Conservation (phyloP, 1,140 invertebrate species). For the Chelonus insularis region DNA sequence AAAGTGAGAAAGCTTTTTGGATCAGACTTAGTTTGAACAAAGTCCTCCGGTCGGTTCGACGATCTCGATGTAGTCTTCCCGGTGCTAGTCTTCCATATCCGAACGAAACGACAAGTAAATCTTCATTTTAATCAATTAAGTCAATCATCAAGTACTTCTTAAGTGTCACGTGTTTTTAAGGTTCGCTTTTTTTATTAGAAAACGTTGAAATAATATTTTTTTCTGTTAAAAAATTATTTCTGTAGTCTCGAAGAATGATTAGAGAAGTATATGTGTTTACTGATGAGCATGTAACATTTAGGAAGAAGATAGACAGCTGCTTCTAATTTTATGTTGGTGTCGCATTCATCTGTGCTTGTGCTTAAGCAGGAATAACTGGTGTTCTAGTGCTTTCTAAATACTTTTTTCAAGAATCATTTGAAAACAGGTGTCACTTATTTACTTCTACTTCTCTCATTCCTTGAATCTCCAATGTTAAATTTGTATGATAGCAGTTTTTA, state of each 20-base stretch:
- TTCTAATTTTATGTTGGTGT: conserved; percentile 30
- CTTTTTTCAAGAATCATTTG: conserved; percentile 15
- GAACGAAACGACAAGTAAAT: conserved; percentile 1
- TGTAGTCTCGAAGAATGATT: too few relatives aligned
- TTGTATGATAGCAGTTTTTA: too few relatives aligned
- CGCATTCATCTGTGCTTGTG: conserved; percentile 15
- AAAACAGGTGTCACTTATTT: conserved; percentile 15
- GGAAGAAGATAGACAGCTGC: conserved; percentile 31
- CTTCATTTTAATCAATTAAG: not conserved
- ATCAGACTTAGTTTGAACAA: conserved; percentile 33
- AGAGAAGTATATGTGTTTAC: not conserved
- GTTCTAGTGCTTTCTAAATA: conserved; percentile 7
- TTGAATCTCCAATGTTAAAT: too few relatives aligned
- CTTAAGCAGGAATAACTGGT: conserved; percentile 13
- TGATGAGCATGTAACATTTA: conserved; percentile 15
- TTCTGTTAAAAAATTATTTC: too few relatives aligned
- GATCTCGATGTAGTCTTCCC: conserved; percentile 40
- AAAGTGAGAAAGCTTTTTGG: conserved; percentile 22
- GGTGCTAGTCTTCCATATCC: conserved; percentile 28
- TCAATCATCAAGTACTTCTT: not conserved
- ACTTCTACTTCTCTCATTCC: not conserved
- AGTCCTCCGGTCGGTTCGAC: conserved; percentile 43
- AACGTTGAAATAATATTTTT: too few relatives aligned
- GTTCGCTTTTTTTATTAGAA: conserved; percentile 1
- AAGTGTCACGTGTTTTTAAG: conserved; percentile 2